phyloP scores from a whole-genome alignment of 2,113 vertebrate species.

The Atractosteus spatula region DNA sequence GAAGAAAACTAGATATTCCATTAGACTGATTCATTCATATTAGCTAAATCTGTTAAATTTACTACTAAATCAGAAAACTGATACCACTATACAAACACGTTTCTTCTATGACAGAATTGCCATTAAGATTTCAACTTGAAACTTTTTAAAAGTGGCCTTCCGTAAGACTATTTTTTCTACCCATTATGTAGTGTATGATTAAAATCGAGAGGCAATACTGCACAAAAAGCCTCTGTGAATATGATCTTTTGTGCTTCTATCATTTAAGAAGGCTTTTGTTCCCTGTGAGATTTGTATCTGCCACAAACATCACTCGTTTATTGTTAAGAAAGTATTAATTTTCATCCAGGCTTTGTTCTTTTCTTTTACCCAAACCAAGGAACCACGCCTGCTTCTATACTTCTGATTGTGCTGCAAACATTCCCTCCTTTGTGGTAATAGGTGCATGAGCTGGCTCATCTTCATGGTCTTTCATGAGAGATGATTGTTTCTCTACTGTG shows the following conservation, averaged over 20 bases:
- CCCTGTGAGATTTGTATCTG: slow-evolving; percentile 79
- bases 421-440: slow-evolving; percentile 86
- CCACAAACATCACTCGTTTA: slow-evolving; percentile 83
- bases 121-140: slow-evolving; percentile 28
- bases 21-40: background rate
- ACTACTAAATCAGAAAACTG: background rate
- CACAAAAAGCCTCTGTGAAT: slow-evolving; percentile 69
- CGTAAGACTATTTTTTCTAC: slow-evolving; percentile 49
- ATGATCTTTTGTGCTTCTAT: slow-evolving; percentile 78
- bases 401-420: slow-evolving; percentile 73
- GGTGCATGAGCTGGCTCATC: slow-evolving; percentile 88
- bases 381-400: slow-evolving; percentile 90
- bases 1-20: background rate
- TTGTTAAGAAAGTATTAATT: slow-evolving; percentile 86
- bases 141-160: slow-evolving; percentile 25
- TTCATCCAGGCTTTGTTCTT: slow-evolving; percentile 87
- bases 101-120: too few relatives aligned
- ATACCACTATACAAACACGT: background rate
- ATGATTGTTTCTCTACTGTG: slow-evolving; percentile 82
- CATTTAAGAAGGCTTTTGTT: slow-evolving; percentile 76
- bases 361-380: slow-evolving; percentile 83
- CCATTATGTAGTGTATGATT: slow-evolving; percentile 59
- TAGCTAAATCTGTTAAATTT: background rate
- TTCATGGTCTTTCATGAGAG: slow-evolving; percentile 82
- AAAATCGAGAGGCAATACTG: slow-evolving; percentile 54